Percentiles rank a stretch among this genome's conserved stretches.
Evolutionary conservation across 2,888 invertebrate species (phyloP).

Genomic region (Brachyopa scutellaris): DNA sequence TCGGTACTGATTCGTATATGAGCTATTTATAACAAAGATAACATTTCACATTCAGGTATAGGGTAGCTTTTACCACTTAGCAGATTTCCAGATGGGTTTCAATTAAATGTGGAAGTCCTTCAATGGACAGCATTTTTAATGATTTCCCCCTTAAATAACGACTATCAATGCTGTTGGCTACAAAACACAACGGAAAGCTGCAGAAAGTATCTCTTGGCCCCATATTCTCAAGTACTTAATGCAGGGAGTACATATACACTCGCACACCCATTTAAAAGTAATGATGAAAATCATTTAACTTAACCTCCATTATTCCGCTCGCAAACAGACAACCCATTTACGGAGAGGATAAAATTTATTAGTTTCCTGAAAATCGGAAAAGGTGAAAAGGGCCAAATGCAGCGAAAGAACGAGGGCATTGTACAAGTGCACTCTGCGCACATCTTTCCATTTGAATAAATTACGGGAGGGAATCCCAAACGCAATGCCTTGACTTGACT

Average conservation of each 20-base stretch:
- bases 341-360: constrained; percentile 65
- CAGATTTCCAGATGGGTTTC: too few relatives aligned
- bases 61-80: too few relatives aligned
- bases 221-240: constrained; percentile 23
- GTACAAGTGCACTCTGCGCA: constrained; percentile 22
- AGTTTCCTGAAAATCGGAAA: constrained; percentile 55
- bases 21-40: too few relatives aligned
- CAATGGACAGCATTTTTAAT: neutral
- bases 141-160: neutral
- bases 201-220: neutral
- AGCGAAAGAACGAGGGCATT: constrained; percentile 24
- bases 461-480: constrained; percentile 45
- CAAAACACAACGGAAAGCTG: neutral
- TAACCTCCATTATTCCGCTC: constrained; percentile 58
- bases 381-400: constrained; percentile 25
- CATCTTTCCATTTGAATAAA: constrained; percentile 56
- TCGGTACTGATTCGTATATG: too few relatives aligned
- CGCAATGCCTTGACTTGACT: constrained; percentile 49
- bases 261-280: constrained; percentile 32
- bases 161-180: neutral
- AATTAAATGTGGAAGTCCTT: neutral
- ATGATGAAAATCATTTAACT: constrained; percentile 65
- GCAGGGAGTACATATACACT: constrained; percentile 4
- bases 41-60: too few relatives aligned
- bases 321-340: constrained; percentile 67